Evolutionary conservation across 2,113 vertebrate species (phyloP), one percentile per base, ranked within the genome.

Genomic region (Entomyzon cyanotis): DNA sequence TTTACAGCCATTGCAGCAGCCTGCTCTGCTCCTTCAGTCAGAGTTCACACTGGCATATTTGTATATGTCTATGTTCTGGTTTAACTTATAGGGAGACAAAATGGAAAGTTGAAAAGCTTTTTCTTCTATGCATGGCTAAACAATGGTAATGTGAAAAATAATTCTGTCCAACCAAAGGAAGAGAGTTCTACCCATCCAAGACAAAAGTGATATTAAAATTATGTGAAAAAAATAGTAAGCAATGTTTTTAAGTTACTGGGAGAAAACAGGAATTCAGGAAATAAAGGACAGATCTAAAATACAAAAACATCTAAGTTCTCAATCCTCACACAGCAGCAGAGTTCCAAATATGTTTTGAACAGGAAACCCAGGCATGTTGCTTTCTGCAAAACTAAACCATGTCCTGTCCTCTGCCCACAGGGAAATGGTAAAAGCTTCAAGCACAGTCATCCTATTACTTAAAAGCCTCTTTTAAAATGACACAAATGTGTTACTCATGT

Each of bases 151-250:
- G 2, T 6, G 2, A 58, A 73, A 91, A 83, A 30, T 25, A 64
- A 56, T 50, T 76, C 22, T 67, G 37, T 15, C 52, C 39, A 56
- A 63, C 56, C 6, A 10, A 12, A 65, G 4, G 5, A 37, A 50
- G 4, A 33, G 19, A 49, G 11, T 58, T 65, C 27, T 39, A 53
- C 24, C 24, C 69, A 81, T 39, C 7, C 4, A 75, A 78, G 23
- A 27, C 12, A 90, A 55, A 5, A 71, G 41, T 2, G 28, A 3
- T 18, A 60, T 8, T 39, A 77, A 62, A 53, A 7, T 62, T 14
- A 20, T 0, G 7, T 27, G 20, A 90, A 23, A 64, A 62, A 73
- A 73, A 7, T 24, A 5, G 0, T 30, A 77, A 47, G 5, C 11
- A 21, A 6, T 44, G 25, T 10, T 92, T 74, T 80, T 17, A 90